These are phyloP conservation scores for Chrysomela aeneicollis DNA, from an alignment of 2,888 invertebrate genomes.

Conservation along the genomic window DNA sequence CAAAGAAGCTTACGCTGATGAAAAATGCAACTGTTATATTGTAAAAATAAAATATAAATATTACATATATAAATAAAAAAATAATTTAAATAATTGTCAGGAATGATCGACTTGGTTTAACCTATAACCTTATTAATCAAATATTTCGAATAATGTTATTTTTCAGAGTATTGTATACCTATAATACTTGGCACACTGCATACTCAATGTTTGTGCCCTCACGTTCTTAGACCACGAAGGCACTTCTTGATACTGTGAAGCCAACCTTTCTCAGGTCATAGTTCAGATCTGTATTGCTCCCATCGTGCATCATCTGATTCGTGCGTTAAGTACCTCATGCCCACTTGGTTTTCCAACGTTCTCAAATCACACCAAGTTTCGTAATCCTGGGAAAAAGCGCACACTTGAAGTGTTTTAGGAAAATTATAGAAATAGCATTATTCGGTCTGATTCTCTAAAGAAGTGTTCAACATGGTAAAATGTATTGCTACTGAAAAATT, in stretches of 20 bases:
- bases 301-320: slow-evolving; percentile 94
- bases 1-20: too few species aligned
- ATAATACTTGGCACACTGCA: neutral
- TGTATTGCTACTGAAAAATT: too few species aligned
- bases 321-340: slow-evolving; percentile 86
- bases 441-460: too few species aligned
- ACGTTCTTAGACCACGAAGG: slow-evolving; percentile 57
- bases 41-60: slow-evolving; percentile 31
- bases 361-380: slow-evolving; percentile 96
- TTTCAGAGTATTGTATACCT: neutral
- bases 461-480: too few species aligned
- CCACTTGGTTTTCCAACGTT: slow-evolving; percentile 77
- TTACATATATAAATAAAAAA: slow-evolving; percentile 27
- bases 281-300: slow-evolving; percentile 63
- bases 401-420: too few species aligned
- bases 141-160: neutral
- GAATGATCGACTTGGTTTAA: slow-evolving; percentile 25
- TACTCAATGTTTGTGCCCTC: slow-evolving; percentile 24
- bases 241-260: slow-evolving; percentile 61
- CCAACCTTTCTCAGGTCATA: slow-evolving; percentile 64
- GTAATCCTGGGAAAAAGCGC: slow-evolving; percentile 70
- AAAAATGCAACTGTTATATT: slow-evolving; percentile 18
- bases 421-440: too few species aligned
- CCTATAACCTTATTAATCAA: neutral
- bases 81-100: slow-evolving; percentile 24